Conservation (phyloP, 2,113 vertebrate species). For the Apodemus sylvaticus region DNA sequence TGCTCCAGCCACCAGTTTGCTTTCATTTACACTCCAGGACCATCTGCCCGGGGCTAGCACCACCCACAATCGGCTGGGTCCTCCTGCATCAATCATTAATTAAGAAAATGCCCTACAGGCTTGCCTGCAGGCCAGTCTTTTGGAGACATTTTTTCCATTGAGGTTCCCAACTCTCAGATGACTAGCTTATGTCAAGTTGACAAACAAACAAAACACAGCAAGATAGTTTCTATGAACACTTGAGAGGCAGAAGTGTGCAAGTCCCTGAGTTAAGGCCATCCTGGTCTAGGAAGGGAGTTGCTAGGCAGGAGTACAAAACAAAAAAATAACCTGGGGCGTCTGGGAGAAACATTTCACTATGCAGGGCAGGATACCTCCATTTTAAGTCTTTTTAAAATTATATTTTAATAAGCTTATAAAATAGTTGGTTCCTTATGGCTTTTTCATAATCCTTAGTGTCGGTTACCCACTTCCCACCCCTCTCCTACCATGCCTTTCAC, state of each 20-base stretch:
- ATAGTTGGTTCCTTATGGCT: background rate
- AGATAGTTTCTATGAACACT: background rate
- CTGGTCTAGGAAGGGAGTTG: background rate
- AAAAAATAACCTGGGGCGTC: background rate
- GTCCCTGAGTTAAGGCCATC: background rate
- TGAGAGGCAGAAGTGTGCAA: background rate
- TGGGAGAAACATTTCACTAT: background rate
- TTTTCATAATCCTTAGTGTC: background rate
- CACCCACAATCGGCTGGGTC: background rate
- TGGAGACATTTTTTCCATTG: background rate
- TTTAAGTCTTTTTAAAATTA: background rate
- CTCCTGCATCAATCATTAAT: background rate
- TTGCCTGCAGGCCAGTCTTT: background rate
- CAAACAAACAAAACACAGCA: background rate
- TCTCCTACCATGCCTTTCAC: background rate
- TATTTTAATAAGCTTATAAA: background rate
- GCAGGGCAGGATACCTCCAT: background rate
- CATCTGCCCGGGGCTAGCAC: background rate
- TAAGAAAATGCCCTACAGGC: background rate
- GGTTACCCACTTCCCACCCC: background rate
- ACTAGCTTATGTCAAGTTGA: background rate
- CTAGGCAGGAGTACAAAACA: background rate
- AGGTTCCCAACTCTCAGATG: background rate
- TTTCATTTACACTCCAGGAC: background rate
- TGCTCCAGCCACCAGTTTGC: background rate